Conservation (phyloP, 1,140 invertebrate species). For the Ctenoplectra terminalis region DNA sequence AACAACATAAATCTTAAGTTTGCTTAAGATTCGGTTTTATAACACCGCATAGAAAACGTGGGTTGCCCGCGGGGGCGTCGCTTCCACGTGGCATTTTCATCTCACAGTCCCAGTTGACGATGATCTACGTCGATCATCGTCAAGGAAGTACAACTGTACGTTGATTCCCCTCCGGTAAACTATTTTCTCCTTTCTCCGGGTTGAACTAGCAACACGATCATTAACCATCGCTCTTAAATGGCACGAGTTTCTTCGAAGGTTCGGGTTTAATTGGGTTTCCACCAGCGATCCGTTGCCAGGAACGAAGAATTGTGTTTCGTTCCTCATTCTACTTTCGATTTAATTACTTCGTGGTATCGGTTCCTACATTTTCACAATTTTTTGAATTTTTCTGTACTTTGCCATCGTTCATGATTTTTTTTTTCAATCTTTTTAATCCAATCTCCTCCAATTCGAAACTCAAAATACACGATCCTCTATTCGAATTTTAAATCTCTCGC, state of each 20-base stretch:
- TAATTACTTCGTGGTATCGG: background rate
- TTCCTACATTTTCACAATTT: background rate
- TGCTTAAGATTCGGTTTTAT: background rate
- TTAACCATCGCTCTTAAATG: conserved; percentile 41
- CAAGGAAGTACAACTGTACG: conserved; percentile 50
- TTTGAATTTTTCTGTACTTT: no score
- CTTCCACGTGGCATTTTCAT: conserved; percentile 28
- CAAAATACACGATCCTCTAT: no score
- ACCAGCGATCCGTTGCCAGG: background rate
- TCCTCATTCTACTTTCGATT: background rate
- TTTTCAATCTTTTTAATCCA: no score
- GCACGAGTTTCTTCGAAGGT: background rate
- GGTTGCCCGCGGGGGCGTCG: conserved; percentile 36
- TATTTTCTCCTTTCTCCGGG: conserved; percentile 55
- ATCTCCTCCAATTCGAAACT: no score
- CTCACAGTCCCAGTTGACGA: conserved; percentile 19
- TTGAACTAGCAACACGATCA: conserved; percentile 53
- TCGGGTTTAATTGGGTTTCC: conserved; percentile 5
- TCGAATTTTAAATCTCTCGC: no score
- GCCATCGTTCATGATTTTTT: background rate
- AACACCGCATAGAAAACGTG: conserved; percentile 8
- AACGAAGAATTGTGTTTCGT: background rate
- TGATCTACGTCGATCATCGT: conserved; percentile 62
- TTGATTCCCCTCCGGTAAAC: conserved; percentile 3
- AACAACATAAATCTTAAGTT: conserved; percentile 1